Percentiles rank a stretch among this genome's conserved stretches.
These are phyloP conservation scores for Lates japonicus DNA, from an alignment of 2,797 vertebrate species.

Conservation along the genomic window DNA sequence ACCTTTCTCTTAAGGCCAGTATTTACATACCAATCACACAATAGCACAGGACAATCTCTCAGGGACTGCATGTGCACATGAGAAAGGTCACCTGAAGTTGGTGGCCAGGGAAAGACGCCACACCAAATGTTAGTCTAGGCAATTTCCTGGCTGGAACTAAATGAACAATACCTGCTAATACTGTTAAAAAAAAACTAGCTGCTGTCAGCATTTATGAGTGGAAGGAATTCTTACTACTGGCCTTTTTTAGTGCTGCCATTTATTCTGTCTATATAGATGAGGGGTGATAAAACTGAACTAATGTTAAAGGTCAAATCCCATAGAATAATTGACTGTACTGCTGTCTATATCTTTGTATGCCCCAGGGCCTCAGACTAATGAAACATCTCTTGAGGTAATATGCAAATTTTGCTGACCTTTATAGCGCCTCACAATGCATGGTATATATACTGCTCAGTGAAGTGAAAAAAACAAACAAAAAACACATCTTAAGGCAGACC, in stretches of 20 bases:
- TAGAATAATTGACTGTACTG: slow-evolving; percentile 46
- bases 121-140: slow-evolving; percentile 49
- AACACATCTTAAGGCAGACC: slow-evolving; percentile 1
- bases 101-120: slow-evolving; percentile 20
- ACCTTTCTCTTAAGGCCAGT: slow-evolving; percentile 44
- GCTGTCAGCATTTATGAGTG: slow-evolving; percentile 54
- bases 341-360: slow-evolving; percentile 32
- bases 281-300: slow-evolving; percentile 52
- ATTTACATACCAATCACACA: slow-evolving; percentile 66
- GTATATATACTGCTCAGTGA: slow-evolving; percentile 12
- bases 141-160: slow-evolving; percentile 55
- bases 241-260: slow-evolving; percentile 40
- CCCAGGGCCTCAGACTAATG: slow-evolving; percentile 38
- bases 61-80: slow-evolving; percentile 19
- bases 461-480: neutral
- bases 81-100: slow-evolving; percentile 64
- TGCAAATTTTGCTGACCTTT: slow-evolving; percentile 62
- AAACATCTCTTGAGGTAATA: slow-evolving; percentile 44
- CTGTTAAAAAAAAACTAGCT: slow-evolving; percentile 21
- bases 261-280: slow-evolving; percentile 44
- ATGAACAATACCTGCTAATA: slow-evolving; percentile 43
- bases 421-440: slow-evolving; percentile 8
- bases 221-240: slow-evolving; percentile 40
- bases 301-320: slow-evolving; percentile 65
- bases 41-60: slow-evolving; percentile 38